Evolutionary conservation across 2,888 invertebrate species (phyloP).

Genomic region (Gibbula magus): DNA sequence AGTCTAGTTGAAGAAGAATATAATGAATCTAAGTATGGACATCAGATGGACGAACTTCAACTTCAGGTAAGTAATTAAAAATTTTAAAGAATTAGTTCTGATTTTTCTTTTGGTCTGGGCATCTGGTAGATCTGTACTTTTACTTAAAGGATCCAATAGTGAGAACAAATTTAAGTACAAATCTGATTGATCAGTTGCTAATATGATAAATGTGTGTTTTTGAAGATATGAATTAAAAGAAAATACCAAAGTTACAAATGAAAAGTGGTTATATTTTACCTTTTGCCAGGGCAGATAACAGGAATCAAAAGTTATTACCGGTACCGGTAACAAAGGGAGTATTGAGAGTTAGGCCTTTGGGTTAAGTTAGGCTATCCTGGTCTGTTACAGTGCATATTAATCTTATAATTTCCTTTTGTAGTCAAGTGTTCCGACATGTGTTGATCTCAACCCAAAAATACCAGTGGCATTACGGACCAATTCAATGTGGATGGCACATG

Average conservation of each 20-base stretch:
- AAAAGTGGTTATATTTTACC: no score
- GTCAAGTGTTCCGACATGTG: conserved; percentile 56
- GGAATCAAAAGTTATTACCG: no score
- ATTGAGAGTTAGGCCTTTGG: no score
- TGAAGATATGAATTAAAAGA: no score
- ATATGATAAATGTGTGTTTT: no score
- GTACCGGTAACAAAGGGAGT: no score
- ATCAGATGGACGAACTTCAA: conserved; percentile 52
- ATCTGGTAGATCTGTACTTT: no score
- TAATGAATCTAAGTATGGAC: conserved; percentile 29
- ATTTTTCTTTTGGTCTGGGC: not conserved
- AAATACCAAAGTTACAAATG: no score
- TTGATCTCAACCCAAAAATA: conserved; percentile 61
- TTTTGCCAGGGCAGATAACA: no score
- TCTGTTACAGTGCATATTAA: no score
- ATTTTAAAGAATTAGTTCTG: no score
- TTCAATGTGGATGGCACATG: conserved; percentile 61
- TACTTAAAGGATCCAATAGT: not conserved
- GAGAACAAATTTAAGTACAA: not conserved
- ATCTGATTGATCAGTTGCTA: not conserved
- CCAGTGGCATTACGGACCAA: conserved; percentile 51
- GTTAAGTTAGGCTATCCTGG: no score
- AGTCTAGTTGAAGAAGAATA: conserved; percentile 52
- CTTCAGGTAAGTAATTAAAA: conserved; percentile 49
- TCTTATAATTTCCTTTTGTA: conserved; percentile 34